Conservation (phyloP, 1,140 invertebrate genomes). For the Maconellicoccus hirsutus region DNA sequence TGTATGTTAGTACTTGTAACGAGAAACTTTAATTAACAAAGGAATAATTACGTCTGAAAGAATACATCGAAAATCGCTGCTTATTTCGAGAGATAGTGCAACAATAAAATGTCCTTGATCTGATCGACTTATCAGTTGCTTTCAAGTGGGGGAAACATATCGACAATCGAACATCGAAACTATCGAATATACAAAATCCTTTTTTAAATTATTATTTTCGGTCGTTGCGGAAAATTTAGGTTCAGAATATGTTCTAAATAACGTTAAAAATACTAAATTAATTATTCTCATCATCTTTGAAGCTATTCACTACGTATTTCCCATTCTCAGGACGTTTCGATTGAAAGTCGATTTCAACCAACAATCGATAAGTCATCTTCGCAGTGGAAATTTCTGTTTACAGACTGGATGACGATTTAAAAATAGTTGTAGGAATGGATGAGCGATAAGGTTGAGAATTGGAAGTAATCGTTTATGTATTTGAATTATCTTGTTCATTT, state of each 20-base stretch:
- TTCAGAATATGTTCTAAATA: no score
- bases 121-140: slow-evolving; percentile 5
- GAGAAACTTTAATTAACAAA: slow-evolving; percentile 1
- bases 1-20: not conserved
- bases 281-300: no score
- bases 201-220: not conserved
- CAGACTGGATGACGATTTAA: not conserved
- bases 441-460: slow-evolving; percentile 4
- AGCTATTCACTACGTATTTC: no score
- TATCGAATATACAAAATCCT: not conserved
- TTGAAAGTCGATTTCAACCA: not conserved
- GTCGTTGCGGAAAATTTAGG: no score
- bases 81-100: not conserved
- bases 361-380: not conserved
- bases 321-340: no score
- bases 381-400: slow-evolving; percentile 15
- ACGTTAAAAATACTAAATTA: no score
- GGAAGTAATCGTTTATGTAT: not conserved
- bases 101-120: not conserved
- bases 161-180: not conserved
- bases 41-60: not conserved
- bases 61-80: not conserved
- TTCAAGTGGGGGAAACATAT: not conserved
- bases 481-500: not conserved
- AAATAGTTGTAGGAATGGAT: not conserved